Conservation (phyloP, 1,140 invertebrate genomes). For the Trichonephila inaurata region DNA sequence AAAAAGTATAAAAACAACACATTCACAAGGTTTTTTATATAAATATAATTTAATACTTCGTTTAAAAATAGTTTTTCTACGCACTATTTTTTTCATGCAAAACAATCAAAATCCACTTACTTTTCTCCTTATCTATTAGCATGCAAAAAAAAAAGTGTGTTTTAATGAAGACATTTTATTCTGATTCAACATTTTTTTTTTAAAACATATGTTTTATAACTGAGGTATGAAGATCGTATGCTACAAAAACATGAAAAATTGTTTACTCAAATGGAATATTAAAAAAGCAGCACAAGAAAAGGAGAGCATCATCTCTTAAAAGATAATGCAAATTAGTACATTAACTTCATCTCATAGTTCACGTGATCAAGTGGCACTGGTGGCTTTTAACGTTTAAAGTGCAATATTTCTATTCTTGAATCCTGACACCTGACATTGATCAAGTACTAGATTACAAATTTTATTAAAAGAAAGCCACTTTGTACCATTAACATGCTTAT, state of each 20-base stretch:
- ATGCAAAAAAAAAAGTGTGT: constrained; percentile 26
- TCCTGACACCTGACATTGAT: not conserved
- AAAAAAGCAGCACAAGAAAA: not conserved
- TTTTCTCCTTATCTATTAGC: constrained; percentile 74
- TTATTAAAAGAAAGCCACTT: not conserved
- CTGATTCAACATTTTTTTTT: too few species aligned
- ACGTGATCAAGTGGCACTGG: not conserved
- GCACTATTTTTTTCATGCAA: not conserved
- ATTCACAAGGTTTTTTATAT: not conserved
- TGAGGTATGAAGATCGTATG: not conserved
- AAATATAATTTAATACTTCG: not conserved
- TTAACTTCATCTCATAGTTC: not conserved
- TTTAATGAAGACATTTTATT: too few species aligned
- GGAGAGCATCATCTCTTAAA: not conserved
- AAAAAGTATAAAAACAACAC: too few species aligned
- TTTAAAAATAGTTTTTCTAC: not conserved
- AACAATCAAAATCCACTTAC: constrained; percentile 35
- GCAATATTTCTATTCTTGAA: not conserved
- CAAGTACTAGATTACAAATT: not conserved
- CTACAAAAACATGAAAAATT: not conserved
- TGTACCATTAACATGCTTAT: not conserved
- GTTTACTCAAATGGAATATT: not conserved
- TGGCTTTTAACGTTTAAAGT: not conserved
- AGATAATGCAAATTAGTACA: not conserved
- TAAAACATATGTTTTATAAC: not conserved